These are phyloP conservation scores for Trididemnum nubilum DNA, from an alignment of 23 tunicate genomes.

Conservation along the genomic window DNA sequence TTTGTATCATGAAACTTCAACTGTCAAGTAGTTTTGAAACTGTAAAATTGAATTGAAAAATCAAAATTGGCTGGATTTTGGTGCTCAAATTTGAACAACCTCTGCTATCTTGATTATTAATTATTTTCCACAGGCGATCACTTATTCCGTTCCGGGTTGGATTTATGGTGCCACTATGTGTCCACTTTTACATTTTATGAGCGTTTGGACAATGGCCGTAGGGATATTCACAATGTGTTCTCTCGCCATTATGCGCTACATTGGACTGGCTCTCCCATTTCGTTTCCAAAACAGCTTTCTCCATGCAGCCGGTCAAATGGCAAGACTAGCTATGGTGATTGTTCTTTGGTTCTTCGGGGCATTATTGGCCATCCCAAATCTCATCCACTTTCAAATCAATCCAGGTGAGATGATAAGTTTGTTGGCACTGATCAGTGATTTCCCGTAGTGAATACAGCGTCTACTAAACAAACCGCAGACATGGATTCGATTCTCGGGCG, in stretches of 20 bases:
- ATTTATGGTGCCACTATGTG: conserved; percentile 46
- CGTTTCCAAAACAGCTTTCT: conserved; percentile 53
- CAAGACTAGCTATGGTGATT: conserved; percentile 30
- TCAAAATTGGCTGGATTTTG: too few relatives aligned
- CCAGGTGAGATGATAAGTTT: background rate
- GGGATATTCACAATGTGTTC: conserved; percentile 79
- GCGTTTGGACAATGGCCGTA: conserved; percentile 45
- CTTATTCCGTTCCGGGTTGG: conserved; percentile 30
- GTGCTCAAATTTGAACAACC: too few relatives aligned
- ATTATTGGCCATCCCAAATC: conserved; percentile 44
- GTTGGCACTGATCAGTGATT: too few relatives aligned
- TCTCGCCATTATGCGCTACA: conserved; percentile 71
- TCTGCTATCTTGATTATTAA: too few relatives aligned
- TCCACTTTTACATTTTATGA: conserved; percentile 49
- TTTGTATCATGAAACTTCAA: too few relatives aligned
- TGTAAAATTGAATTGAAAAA: too few relatives aligned
- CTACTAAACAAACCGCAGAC: too few relatives aligned
- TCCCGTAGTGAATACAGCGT: too few relatives aligned
- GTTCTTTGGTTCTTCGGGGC: conserved; percentile 46
- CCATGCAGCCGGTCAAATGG: conserved; percentile 33
- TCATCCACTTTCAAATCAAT: background rate
- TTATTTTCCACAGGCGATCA: background rate
- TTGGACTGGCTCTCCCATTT: conserved; percentile 63
- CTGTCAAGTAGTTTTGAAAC: too few relatives aligned
- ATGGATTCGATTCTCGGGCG: too few relatives aligned